Percentiles rank a stretch among this genome's conserved stretches.
Evolutionary conservation across 2,888 invertebrate genomes (phyloP).

Genomic region (Brassicogethes aeneus): DNA sequence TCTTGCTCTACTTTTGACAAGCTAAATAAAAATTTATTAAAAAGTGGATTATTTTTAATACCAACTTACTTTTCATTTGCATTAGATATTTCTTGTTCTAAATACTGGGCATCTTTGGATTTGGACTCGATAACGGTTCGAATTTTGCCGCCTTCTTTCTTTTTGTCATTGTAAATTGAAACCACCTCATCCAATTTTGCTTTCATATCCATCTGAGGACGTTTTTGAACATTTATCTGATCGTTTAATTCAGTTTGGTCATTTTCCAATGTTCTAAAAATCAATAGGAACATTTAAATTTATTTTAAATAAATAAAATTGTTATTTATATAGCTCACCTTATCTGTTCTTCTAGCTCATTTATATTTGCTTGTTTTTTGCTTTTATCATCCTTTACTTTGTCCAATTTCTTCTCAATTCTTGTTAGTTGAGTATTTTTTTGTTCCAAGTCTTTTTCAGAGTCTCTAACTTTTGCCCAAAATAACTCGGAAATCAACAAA

Average conservation of each 20-base stretch:
- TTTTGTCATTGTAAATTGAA: conserved; percentile 30
- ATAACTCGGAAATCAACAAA: conserved; percentile 29
- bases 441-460: conserved; percentile 24
- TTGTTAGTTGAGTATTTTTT: conserved; percentile 42
- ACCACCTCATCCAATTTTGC: conserved; percentile 38
- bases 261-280: conserved; percentile 22
- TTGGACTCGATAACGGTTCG: conserved; percentile 29
- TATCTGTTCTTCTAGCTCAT: conserved; percentile 11
- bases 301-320: background rate
- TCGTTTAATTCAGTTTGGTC: conserved; percentile 33
- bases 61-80: conserved; percentile 31
- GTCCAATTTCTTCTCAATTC: conserved; percentile 43
- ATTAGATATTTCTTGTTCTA: conserved; percentile 38
- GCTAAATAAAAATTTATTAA: conserved; percentile 23
- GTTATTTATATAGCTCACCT: conserved; percentile 7
- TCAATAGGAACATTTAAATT: conserved; percentile 1
- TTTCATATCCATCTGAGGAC: conserved; percentile 29
- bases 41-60: conserved; percentile 2
- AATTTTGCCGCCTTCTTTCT: conserved; percentile 32
- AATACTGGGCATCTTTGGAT: conserved; percentile 36
- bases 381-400: conserved; percentile 13
- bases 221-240: conserved; percentile 37
- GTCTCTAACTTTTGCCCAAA: conserved; percentile 32
- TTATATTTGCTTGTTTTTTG: conserved; percentile 15
- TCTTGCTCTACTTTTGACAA: conserved; percentile 33